Percentiles rank a stretch among this genome's conserved stretches.
Conservation (phyloP, 1,140 invertebrate species). For the Musca domestica region DNA sequence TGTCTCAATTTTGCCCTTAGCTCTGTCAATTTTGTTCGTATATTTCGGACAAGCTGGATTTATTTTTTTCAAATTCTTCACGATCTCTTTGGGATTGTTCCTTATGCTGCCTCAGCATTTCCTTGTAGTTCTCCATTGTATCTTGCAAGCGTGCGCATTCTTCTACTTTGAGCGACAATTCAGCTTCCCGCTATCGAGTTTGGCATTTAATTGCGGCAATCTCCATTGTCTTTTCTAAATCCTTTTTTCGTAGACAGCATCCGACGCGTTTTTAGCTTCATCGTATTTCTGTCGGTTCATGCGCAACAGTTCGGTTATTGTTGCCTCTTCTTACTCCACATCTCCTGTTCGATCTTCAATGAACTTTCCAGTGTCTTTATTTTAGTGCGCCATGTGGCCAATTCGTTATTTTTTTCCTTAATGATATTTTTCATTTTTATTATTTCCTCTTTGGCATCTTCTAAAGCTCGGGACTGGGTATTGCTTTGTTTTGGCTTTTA, state of each 20-base stretch:
- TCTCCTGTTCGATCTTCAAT: slow-evolving; percentile 52
- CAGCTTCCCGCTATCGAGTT: slow-evolving; percentile 41
- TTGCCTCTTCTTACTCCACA: slow-evolving; percentile 51
- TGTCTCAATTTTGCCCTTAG: slow-evolving; percentile 38
- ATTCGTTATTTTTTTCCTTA: slow-evolving; percentile 62
- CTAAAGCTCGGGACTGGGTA: slow-evolving; percentile 59
- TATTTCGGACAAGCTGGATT: slow-evolving; percentile 34
- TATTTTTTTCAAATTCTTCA: slow-evolving; percentile 37
- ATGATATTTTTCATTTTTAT: slow-evolving; percentile 55
- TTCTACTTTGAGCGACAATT: slow-evolving; percentile 42
- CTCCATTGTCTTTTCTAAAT: slow-evolving; percentile 49
- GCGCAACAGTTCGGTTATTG: slow-evolving; percentile 45
- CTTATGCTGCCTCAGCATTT: slow-evolving; percentile 45
- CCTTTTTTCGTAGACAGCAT: slow-evolving; percentile 48
- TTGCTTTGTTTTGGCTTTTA: slow-evolving; percentile 57
- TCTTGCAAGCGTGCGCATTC: slow-evolving; percentile 45
- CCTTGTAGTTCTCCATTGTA: slow-evolving; percentile 48
- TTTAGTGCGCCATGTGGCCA: slow-evolving; percentile 62
- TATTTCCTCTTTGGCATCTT: slow-evolving; percentile 56
- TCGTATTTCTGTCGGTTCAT: slow-evolving; percentile 52
- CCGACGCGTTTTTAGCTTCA: slow-evolving; percentile 47
- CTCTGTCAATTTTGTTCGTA: slow-evolving; percentile 46
- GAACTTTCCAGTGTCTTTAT: slow-evolving; percentile 54
- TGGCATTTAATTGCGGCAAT: slow-evolving; percentile 34
- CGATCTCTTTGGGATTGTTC: slow-evolving; percentile 38